Base-by-base conservation (phyloP, 2,113 vertebrate genomes). In the Entelurus aequoreus region DNA sequence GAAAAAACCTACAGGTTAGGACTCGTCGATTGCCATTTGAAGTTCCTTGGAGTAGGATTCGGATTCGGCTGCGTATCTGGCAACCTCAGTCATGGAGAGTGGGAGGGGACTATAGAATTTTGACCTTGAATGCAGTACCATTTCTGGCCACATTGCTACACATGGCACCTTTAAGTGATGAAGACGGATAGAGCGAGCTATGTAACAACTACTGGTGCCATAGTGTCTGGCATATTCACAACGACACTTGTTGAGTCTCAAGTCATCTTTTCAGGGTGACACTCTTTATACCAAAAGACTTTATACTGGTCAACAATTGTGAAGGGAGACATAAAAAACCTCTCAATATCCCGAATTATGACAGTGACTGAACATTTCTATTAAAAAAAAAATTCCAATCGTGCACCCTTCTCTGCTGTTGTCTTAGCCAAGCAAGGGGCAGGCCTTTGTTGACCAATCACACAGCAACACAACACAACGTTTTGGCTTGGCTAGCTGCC, bases 401-500 rank as follows among this genome's bases (percentile, higher is more conserved):
- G 42, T 48, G 8, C 53, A 44, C 37, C 51, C 55, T 50, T 13
- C 53, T 52, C 48, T 62, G 48, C 51, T 47, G 66, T 50, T 42
- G 57, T 63, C 48, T 66, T 62, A 63, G 63, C 69, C 53, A 72
- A 63, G 61, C 4, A 14, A 64, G 54, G 42, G 70, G 55, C 55
- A 12, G 55, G 66, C 56, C 52, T 62, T 28, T 60, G 60, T 38
- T 72, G 82, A 75, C 87, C 88, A 90, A 90, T 91, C 76, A 77
- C 66, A 58, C n/a, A 56, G 62, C 68, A 65, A 74, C 83, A 86
- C 66, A 72, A 81, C 72, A 83, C 88, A 85, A 75, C 65, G 80
- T 68, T 84, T 77, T 72, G 64, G 57, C 28, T 65, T 91, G 90
- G 89, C 80, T 1, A 16, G 4, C 46, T 50, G 86, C 89, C 89